Conservation (phyloP, 1,140 invertebrate genomes). For the Batillaria attramentaria region DNA sequence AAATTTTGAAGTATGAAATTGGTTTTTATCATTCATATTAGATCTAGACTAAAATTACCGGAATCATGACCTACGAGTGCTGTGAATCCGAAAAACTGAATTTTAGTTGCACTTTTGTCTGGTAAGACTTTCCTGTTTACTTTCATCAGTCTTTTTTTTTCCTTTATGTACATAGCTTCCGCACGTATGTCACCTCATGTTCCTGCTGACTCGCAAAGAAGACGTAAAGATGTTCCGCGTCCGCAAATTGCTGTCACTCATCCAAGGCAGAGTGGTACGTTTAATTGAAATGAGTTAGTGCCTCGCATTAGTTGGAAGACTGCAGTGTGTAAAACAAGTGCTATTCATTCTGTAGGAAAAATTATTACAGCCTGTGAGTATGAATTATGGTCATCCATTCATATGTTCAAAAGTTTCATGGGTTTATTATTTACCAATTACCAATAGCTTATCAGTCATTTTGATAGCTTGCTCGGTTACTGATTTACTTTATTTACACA, state of each 20-base stretch:
- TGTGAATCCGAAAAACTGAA: too few species aligned
- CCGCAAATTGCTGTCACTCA: constrained; percentile 56
- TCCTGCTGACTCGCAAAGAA: constrained; percentile 64
- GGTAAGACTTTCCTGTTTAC: too few species aligned
- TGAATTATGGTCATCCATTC: not conserved
- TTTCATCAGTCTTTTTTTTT: too few species aligned
- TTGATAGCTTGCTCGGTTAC: too few species aligned
- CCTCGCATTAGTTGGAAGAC: not conserved
- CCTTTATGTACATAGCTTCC: constrained; percentile 57
- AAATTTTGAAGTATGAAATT: too few species aligned
- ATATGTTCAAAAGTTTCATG: not conserved
- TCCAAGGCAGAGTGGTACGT: constrained; percentile 52
- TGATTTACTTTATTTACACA: constrained; percentile 39
- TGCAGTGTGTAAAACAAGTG: too few species aligned
- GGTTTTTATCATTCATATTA: too few species aligned
- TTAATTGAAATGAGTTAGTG: too few species aligned
- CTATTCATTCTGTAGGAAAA: not conserved
- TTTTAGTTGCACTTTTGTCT: too few species aligned
- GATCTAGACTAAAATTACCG: too few species aligned
- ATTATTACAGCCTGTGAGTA: not conserved
- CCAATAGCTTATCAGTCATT: not conserved
- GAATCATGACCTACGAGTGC: too few species aligned
- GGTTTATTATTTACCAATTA: not conserved
- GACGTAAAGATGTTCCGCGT: constrained; percentile 62
- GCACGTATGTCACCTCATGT: constrained; percentile 65